A percentile compares a stretch with the other conserved stretches of the same genome.
Conservation (phyloP, 2,797 vertebrate genomes). For the Rhynchonycteris naso region DNA sequence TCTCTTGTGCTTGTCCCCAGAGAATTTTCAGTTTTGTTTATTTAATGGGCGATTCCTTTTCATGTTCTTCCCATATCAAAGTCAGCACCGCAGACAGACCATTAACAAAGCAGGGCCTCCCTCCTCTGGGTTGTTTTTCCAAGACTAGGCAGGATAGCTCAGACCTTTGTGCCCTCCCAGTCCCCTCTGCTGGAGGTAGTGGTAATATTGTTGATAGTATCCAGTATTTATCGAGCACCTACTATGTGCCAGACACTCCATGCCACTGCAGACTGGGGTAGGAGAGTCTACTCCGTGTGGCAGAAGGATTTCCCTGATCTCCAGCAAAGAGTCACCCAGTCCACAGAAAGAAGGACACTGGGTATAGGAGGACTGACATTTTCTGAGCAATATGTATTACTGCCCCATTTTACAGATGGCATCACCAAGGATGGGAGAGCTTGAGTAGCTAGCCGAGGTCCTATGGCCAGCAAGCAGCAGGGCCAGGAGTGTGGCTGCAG, state of each 20-base stretch:
- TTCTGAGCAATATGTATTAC: neutral
- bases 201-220: no score
- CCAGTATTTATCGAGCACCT: neutral
- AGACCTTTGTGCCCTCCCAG: neutral
- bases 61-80: neutral
- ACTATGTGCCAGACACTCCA: neutral
- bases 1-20: neutral
- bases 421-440: neutral
- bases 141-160: neutral
- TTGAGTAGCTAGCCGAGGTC: neutral
- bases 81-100: neutral
- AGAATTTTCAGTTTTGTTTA: constrained; percentile 42
- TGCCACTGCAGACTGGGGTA: rapidly evolving
- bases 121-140: neutral
- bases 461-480: no score
- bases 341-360: neutral
- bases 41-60: constrained; percentile 44
- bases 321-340: neutral
- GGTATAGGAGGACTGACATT: neutral
- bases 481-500: no score
- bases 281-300: neutral
- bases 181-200: rapidly evolving
- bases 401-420: neutral
- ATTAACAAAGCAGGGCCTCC: neutral
- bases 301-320: neutral